Conservation (phyloP, 2,797 vertebrate species). For the Coranthus polyacanthus region DNA sequence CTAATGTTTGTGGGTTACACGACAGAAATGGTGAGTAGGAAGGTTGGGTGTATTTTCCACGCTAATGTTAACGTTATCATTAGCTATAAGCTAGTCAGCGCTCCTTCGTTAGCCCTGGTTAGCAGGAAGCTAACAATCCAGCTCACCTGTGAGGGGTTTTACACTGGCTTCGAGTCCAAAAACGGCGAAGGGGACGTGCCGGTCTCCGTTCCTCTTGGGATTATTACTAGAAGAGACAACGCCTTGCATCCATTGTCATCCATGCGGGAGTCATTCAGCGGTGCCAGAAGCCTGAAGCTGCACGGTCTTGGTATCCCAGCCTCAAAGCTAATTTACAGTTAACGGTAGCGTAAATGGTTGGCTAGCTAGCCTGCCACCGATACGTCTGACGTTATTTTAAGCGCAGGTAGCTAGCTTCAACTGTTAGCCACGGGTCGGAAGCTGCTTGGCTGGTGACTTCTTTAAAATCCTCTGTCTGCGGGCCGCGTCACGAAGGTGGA, state of each 20-base stretch:
- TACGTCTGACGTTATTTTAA: slow-evolving; percentile 35
- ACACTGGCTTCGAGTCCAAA: slow-evolving; percentile 16
- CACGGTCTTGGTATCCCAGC: slow-evolving; percentile 2
- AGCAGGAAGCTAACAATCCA: slow-evolving; percentile 55
- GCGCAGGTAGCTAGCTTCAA: slow-evolving; percentile 37
- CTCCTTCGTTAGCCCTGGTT: slow-evolving; percentile 27
- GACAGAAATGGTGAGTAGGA: no score
- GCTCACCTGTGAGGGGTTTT: slow-evolving; percentile 56
- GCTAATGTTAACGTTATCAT: not conserved
- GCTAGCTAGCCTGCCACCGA: slow-evolving; percentile 17
- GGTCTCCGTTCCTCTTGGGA: not conserved
- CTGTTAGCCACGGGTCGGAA: slow-evolving; percentile 21
- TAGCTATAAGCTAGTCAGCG: slow-evolving; percentile 19
- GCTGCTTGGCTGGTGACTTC: slow-evolving; percentile 2
- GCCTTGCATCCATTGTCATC: slow-evolving; percentile 3
- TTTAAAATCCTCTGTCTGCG: slow-evolving; percentile 11
- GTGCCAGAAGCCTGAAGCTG: slow-evolving; percentile 7
- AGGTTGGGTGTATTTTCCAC: not conserved
- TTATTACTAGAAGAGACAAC: not conserved
- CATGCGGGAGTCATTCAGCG: not conserved
- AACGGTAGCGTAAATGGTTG: slow-evolving; percentile 7
- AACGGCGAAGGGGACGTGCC: slow-evolving; percentile 3
- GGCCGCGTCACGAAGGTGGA: not conserved
- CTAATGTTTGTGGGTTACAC: not conserved
- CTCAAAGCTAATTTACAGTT: slow-evolving; percentile 35